Base-by-base conservation (phyloP, 2,888 invertebrate genomes). In the Troides aeacus region DNA sequence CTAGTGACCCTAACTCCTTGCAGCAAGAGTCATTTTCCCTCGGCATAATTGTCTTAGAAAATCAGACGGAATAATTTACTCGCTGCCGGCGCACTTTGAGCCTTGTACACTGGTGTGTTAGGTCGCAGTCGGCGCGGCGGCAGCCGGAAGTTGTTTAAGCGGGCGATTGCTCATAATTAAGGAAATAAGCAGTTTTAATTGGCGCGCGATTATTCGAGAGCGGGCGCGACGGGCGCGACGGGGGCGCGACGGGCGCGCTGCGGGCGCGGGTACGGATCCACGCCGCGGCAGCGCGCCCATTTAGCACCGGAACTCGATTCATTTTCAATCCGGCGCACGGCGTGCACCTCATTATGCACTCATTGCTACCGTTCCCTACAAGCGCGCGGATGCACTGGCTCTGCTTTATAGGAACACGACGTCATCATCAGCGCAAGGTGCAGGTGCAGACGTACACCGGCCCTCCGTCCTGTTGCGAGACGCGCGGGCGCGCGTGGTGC, bases 131-230 rank as follows among this genome's bases (percentile, higher is more conserved):
- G 1, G 7, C 12, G 2, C 23, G 1, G 0, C 18, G 77, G 67
- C 69, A 76, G 72, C 30, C 69, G 70, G 82, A 85, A 80, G 80
- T 77, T 85, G 79, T 85, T 84, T 84, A 87, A 81, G 79, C 82
- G 80, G 77, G 81, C 84, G 87, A 87, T 89, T 88, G 90, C 84
- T 80, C 79, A 76, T 84, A 88, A 90, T 91, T 87, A 90, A 86
- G 90, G 90, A 90, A 90, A 90, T 91, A 90, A 91, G 91, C 89
- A 85, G 84, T 84, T 88, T 88, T 90, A 91, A 90, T 91, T 90
- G 88, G 82, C 78, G 73, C 78, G 78, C 84, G 89, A 90, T 90
- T 87, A 89, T 85, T 86, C 77, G 81, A 83, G 80, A 86, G 81
- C 85, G 84, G 74, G 30, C 30, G 30, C 30, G 73, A 74, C 71